Conservation (phyloP, 2,888 invertebrate genomes). For the Zygothrica quintamaculata region DNA sequence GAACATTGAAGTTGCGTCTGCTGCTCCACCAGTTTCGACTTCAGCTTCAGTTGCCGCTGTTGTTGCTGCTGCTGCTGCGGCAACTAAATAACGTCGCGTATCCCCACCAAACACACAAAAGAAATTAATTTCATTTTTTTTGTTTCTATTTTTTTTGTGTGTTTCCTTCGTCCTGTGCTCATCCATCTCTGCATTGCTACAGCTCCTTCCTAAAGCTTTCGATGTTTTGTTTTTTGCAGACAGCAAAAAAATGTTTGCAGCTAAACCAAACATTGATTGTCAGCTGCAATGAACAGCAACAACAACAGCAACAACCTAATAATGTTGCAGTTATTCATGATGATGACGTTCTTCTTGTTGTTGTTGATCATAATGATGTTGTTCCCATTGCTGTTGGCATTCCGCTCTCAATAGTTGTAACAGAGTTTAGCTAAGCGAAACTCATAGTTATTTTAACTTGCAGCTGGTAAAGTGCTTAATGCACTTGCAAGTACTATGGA, state of each 20-base stretch:
- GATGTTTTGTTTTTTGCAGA: slow-evolving; percentile 68
- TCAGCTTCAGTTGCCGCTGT: slow-evolving; percentile 11
- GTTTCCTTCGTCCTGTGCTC: slow-evolving; percentile 32
- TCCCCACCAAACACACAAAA: slow-evolving; percentile 79
- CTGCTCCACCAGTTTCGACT: slow-evolving; percentile 29
- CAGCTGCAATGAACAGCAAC: slow-evolving; percentile 51
- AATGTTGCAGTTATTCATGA: slow-evolving; percentile 13
- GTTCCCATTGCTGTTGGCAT: slow-evolving; percentile 25
- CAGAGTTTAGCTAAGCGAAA: slow-evolving; percentile 32
- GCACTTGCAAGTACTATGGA: too few species aligned
- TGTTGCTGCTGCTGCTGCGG: slow-evolving; percentile 19
- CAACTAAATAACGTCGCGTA: slow-evolving; percentile 56
- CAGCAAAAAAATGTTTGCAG: slow-evolving; percentile 61
- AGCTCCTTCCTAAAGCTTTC: slow-evolving; percentile 47
- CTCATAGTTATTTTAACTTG: slow-evolving; percentile 10
- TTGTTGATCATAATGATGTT: slow-evolving; percentile 17
- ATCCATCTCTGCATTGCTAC: too few species aligned
- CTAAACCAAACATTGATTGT: slow-evolving; percentile 81
- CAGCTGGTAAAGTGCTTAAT: too few species aligned
- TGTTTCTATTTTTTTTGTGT: slow-evolving; percentile 21
- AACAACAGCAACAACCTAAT: slow-evolving; percentile 11
- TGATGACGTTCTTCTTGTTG: slow-evolving; percentile 11
- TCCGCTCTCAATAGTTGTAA: slow-evolving; percentile 37
- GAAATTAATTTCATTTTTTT: slow-evolving; percentile 84
- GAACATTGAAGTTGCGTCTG: slow-evolving; percentile 69